A percentile compares a stretch with the other conserved stretches of the same genome.
These are phyloP conservation scores for Eospalax fontanierii DNA, from an alignment of 2,797 vertebrate species.

Conservation along the genomic window DNA sequence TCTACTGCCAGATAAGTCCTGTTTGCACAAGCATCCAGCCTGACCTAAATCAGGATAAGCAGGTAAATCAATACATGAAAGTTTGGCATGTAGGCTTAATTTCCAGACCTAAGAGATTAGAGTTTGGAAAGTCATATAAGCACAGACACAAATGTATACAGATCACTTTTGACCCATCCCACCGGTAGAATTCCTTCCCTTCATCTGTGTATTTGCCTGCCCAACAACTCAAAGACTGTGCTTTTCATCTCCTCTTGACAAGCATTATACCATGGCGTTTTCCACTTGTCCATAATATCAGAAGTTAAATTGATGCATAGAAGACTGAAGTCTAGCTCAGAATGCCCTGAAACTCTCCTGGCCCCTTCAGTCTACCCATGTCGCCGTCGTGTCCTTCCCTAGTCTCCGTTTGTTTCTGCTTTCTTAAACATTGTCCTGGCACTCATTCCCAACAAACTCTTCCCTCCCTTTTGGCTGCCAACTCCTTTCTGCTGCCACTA, in stretches of 20 bases:
- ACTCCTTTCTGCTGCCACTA: conserved; percentile 12
- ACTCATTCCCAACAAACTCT: conserved; percentile 24
- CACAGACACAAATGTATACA: conserved; percentile 64
- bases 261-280: conserved; percentile 44
- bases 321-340: background rate
- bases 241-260: conserved; percentile 48
- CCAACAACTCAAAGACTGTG: conserved; percentile 38
- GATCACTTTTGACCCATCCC: conserved; percentile 48
- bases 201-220: conserved; percentile 18
- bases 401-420: conserved; percentile 25
- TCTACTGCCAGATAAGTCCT: conserved; percentile 66
- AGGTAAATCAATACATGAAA: conserved; percentile 71
- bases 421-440: conserved; percentile 63
- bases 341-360: background rate
- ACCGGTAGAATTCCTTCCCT: conserved; percentile 40
- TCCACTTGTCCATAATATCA: conserved; percentile 37
- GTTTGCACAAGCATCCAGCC: conserved; percentile 56
- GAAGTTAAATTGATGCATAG: conserved; percentile 29
- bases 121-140: conserved; percentile 63
- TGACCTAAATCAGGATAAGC: conserved; percentile 69
- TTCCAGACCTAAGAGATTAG: conserved; percentile 81
- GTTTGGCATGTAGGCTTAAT: conserved; percentile 72
- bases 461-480: conserved; percentile 6
- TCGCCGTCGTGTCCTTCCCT: background rate
- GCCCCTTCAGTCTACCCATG: background rate